Conservation (phyloP, 2,113 vertebrate species). For the Erythrocebus patas region DNA sequence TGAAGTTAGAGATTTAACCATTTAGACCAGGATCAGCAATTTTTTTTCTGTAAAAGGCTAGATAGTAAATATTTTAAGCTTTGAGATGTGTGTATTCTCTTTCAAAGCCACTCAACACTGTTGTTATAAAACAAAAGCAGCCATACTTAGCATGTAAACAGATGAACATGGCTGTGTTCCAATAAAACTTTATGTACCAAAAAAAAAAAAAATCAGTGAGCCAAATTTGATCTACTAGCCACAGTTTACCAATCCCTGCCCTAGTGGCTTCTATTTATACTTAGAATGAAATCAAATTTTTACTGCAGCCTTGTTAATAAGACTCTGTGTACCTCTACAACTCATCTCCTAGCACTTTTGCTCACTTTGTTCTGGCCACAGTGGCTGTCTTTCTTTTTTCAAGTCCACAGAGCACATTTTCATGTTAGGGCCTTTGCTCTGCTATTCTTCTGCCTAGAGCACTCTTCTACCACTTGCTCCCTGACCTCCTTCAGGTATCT, state of each 20-base stretch:
- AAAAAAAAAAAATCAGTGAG: neutral
- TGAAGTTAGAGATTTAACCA: neutral
- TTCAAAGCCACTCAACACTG: neutral
- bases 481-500: neutral
- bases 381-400: neutral
- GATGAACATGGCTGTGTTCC: neutral
- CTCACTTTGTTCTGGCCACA: neutral
- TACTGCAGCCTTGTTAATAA: neutral
- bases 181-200: constrained; percentile 19
- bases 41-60: neutral
- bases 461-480: neutral
- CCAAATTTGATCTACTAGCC: neutral
- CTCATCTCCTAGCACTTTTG: neutral
- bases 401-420: neutral
- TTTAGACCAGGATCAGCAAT: neutral
- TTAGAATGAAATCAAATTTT: neutral
- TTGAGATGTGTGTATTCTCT: neutral
- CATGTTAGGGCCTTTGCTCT: neutral
- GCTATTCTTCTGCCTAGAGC: neutral
- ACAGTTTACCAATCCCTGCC: neutral
- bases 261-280: neutral
- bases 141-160: neutral
- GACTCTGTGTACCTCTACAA: neutral
- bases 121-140: constrained; percentile 3
- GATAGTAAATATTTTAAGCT: neutral